A percentile compares a stretch with the other conserved stretches of the same genome.
Conservation (phyloP, 2,113 vertebrate genomes). For the Myrmecophaga tridactyla region DNA sequence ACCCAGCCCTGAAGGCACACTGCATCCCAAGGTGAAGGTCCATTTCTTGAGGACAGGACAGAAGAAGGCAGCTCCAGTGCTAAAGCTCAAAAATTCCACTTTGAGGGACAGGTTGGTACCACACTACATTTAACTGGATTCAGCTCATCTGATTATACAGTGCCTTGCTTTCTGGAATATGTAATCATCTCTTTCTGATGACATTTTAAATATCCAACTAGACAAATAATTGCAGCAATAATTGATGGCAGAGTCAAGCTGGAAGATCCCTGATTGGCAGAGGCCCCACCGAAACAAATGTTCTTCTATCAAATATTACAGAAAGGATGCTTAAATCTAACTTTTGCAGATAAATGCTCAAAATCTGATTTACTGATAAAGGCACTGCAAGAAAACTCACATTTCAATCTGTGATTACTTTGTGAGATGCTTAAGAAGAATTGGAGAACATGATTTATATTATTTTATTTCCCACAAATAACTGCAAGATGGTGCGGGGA, state of each 20-base stretch:
- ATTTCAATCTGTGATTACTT: slow-evolving; percentile 78
- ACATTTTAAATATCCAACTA: slow-evolving; percentile 93
- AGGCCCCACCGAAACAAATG: slow-evolving; percentile 84
- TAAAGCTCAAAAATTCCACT: slow-evolving; percentile 80
- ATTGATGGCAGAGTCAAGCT: slow-evolving; percentile 90
- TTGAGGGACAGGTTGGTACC: slow-evolving; percentile 88
- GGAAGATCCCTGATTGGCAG: slow-evolving; percentile 90
- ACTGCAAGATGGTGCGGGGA: slow-evolving; percentile 57
- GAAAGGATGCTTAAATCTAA: slow-evolving; percentile 86
- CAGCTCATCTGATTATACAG: slow-evolving; percentile 89
- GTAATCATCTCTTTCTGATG: slow-evolving; percentile 92
- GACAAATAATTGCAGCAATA: slow-evolving; percentile 91
- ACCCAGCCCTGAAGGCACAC: slow-evolving; percentile 71
- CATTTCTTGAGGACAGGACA: slow-evolving; percentile 78
- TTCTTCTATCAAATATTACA: slow-evolving; percentile 86
- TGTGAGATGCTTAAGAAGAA: slow-evolving; percentile 72
- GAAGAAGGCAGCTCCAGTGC: slow-evolving; percentile 77
- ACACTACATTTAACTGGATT: slow-evolving; percentile 86
- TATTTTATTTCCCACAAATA: slow-evolving; percentile 76
- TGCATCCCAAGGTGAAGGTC: slow-evolving; percentile 80
- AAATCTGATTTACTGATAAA: slow-evolving; percentile 86
- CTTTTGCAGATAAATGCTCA: slow-evolving; percentile 86
- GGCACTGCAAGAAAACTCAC: slow-evolving; percentile 69
- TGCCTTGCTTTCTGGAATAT: slow-evolving; percentile 87
- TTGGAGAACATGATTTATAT: slow-evolving; percentile 73